Conservation (phyloP, 2,113 vertebrate genomes). For the Bubo blakistoni region DNA sequence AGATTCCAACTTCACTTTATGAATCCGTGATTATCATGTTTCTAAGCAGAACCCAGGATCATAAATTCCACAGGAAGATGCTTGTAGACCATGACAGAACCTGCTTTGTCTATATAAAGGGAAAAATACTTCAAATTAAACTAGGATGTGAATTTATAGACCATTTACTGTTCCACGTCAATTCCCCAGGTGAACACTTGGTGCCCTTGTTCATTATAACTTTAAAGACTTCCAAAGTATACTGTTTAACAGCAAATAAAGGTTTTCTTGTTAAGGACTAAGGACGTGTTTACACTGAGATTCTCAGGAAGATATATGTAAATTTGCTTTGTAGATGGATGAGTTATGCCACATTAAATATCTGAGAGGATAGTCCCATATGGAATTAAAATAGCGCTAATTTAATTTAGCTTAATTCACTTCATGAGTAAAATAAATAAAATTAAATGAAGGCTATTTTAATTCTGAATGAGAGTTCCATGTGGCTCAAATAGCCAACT, state of each 20-base stretch:
- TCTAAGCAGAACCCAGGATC: neutral
- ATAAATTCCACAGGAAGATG: neutral
- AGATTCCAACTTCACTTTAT: neutral
- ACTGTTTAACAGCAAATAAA: neutral
- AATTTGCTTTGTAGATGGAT: slow-evolving; percentile 18
- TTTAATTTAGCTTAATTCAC: slow-evolving; percentile 20
- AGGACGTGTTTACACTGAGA: neutral
- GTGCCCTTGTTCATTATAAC: neutral
- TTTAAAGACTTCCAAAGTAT: neutral
- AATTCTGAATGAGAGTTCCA: neutral
- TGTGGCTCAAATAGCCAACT: neutral
- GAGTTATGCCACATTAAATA: neutral
- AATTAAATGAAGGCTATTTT: neutral
- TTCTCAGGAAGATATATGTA: neutral
- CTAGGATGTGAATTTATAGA: neutral
- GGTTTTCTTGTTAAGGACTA: neutral
- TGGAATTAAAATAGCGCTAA: neutral
- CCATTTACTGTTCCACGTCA: neutral
- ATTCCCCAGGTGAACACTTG: neutral
- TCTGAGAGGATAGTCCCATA: neutral
- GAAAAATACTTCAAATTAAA: neutral
- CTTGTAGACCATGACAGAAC: neutral
- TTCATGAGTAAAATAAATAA: slow-evolving; percentile 24
- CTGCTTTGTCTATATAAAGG: neutral
- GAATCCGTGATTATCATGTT: neutral